Conservation (phyloP, 2,113 vertebrate species). For the Empidonax alnorum region DNA sequence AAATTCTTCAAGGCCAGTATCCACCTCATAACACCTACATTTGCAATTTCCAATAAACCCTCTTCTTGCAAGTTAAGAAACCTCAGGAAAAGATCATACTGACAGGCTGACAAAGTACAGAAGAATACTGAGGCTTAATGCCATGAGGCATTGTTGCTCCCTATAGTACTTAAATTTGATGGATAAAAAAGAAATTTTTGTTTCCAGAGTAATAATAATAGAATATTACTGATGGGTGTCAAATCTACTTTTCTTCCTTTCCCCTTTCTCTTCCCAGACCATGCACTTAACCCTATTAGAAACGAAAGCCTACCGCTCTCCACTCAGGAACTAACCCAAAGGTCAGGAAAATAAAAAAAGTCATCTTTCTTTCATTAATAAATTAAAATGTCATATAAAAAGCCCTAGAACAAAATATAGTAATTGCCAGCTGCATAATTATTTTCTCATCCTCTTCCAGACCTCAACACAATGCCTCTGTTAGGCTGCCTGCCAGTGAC, state of each 20-base stretch:
- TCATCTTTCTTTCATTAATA: constrained; percentile 5
- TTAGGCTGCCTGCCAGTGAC: neutral
- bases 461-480: neutral
- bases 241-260: neutral
- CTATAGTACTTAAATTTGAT: neutral
- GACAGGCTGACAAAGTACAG: neutral
- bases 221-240: neutral
- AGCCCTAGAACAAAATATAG: neutral
- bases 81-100: neutral
- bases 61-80: neutral
- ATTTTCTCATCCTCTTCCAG: constrained; percentile 27
- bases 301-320: neutral
- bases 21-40: neutral
- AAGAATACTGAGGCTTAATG: neutral
- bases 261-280: neutral
- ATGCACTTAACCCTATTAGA: neutral
- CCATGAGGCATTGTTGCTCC: neutral
- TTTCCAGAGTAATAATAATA: neutral
- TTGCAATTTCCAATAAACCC: neutral
- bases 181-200: neutral
- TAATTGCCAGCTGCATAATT: constrained; percentile 19
- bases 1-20: neutral
- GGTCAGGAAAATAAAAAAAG: neutral
- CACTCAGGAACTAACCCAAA: neutral
- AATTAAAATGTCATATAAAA: neutral